These are phyloP conservation scores for Drosophila austrosaltans DNA, from an alignment of 2,888 invertebrate genomes.

Conservation along the genomic window DNA sequence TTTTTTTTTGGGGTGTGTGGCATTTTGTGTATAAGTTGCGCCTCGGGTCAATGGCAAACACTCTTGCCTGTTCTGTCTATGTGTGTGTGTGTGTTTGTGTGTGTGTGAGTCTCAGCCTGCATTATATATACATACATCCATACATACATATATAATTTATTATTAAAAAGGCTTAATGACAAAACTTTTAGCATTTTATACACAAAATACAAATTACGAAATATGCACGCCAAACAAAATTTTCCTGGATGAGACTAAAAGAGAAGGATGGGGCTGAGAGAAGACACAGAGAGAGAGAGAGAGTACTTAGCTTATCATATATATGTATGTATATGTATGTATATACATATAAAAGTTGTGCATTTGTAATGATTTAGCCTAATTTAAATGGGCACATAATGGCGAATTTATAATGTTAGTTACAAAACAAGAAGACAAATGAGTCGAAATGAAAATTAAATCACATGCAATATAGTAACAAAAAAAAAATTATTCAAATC, in stretches of 20 bases:
- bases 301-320: neutral
- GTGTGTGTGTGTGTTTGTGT: neutral
- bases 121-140: constrained; percentile 15
- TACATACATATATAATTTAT: constrained; percentile 58
- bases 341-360: constrained; percentile 7
- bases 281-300: neutral
- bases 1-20: constrained; percentile 24
- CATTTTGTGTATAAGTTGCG: constrained; percentile 24
- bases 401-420: constrained; percentile 11
- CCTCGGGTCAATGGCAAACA: constrained; percentile 48
- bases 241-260: neutral
- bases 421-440: neutral
- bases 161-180: constrained; percentile 77
- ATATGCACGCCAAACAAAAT: constrained; percentile 21
- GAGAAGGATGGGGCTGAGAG: neutral
- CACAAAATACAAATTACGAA: constrained; percentile 38
- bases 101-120: constrained; percentile 19
- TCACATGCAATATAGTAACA: neutral
- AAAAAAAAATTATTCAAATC: too few relatives aligned
- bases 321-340: too few relatives aligned
- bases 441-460: neutral
- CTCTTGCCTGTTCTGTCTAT: constrained; percentile 3
- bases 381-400: constrained; percentile 22
- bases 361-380: constrained; percentile 25
- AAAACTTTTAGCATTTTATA: constrained; percentile 65